phyloP scores from a whole-genome alignment of 2,888 invertebrate genomes.

The Sarcophaga variegata region DNA sequence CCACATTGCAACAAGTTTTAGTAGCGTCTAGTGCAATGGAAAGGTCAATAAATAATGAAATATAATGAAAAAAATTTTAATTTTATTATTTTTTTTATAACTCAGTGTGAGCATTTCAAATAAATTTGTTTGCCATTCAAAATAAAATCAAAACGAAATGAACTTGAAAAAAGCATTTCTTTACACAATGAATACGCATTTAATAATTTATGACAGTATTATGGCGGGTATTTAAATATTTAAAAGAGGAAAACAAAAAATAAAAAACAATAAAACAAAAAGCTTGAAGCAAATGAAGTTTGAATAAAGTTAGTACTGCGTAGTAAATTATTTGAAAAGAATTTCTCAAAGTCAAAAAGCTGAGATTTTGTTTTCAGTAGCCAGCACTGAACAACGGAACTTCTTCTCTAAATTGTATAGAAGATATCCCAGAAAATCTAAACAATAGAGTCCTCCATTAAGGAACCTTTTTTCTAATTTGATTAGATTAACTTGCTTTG shows the following conservation, averaged over 20 bases:
- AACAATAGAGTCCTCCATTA: too few species aligned
- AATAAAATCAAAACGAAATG: not conserved
- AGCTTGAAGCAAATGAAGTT: too few species aligned
- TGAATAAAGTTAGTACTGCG: too few species aligned
- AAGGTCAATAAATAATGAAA: not conserved
- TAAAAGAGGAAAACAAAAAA: not conserved
- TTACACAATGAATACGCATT: not conserved
- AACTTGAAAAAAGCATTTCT: not conserved
- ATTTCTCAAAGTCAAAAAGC: too few species aligned
- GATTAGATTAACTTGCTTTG: too few species aligned
- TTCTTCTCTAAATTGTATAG: too few species aligned
- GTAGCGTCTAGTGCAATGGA: not conserved
- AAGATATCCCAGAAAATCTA: too few species aligned
- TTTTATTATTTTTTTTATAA: not conserved
- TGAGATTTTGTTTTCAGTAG: too few species aligned
- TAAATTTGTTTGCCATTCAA: not conserved
- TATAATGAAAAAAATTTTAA: not conserved
- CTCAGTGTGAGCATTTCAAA: not conserved
- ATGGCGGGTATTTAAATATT: not conserved
- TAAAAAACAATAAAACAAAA: too few species aligned
- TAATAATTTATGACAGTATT: not conserved
- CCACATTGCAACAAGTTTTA: slow-evolving; percentile 9
- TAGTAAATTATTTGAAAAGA: too few species aligned
- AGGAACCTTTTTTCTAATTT: too few species aligned
- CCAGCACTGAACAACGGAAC: too few species aligned